A percentile compares a stretch with the other conserved stretches of the same genome.
Conservation (phyloP, 2,113 vertebrate species). For the Petromus typicus region DNA sequence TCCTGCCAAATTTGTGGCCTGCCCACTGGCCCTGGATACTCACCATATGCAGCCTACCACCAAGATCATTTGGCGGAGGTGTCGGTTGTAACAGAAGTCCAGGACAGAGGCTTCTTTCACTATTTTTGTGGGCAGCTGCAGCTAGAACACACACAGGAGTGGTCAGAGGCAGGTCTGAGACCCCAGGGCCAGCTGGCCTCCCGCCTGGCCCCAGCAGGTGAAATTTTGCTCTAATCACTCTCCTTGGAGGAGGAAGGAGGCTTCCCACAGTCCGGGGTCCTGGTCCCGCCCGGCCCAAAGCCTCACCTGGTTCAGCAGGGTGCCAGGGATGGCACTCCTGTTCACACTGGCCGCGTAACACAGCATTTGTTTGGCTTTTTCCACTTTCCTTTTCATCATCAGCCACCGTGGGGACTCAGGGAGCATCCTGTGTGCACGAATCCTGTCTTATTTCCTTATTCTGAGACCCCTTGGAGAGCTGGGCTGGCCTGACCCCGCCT, state of each 20-base stretch:
- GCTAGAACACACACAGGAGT: neutral
- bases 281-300: neutral
- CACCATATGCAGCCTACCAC: slow-evolving; percentile 89
- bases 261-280: neutral
- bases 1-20: neutral
- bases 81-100: slow-evolving; percentile 85
- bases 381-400: slow-evolving; percentile 88
- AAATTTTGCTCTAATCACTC: neutral
- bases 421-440: slow-evolving; percentile 87
- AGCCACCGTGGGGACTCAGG: slow-evolving; percentile 95
- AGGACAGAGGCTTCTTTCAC: slow-evolving; percentile 80
- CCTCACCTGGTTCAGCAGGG: slow-evolving; percentile 88
- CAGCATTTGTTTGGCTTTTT: slow-evolving; percentile 88
- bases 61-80: slow-evolving; percentile 85
- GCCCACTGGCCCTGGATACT: slow-evolving; percentile 45
- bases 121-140: slow-evolving; percentile 60
- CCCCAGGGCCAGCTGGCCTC: neutral
- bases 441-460: neutral
- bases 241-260: neutral
- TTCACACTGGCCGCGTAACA: slow-evolving; percentile 89
- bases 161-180: neutral
- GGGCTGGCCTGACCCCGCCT: neutral
- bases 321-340: slow-evolving; percentile 82
- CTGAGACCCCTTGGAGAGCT: neutral
- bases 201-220: neutral